phyloP scores from a whole-genome alignment of 2,797 vertebrate genomes.

The Thunnus albacares region DNA sequence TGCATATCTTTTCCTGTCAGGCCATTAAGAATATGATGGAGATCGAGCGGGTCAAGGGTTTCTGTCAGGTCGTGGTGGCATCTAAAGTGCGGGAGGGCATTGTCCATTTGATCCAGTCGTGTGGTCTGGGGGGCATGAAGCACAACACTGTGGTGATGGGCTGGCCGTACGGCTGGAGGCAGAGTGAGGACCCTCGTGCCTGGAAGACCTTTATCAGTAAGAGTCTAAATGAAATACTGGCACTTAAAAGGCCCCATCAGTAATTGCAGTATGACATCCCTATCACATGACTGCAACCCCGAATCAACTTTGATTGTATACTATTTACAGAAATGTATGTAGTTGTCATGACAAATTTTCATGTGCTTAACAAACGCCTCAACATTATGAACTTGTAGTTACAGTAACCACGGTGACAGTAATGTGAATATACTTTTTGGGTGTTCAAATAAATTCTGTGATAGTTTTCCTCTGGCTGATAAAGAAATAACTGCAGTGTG shows the following conservation, averaged over 20 bases:
- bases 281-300: neutral
- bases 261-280: neutral
- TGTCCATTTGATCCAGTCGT: constrained; percentile 96
- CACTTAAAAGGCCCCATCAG: neutral
- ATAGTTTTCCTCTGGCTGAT: neutral
- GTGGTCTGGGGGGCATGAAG: constrained; percentile 97
- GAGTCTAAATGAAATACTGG: constrained; percentile 44
- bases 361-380: neutral
- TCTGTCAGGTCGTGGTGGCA: constrained; percentile 97
- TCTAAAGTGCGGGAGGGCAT: constrained; percentile 95
- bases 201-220: constrained; percentile 99
- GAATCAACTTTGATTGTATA: neutral
- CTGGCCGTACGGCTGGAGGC: constrained; percentile 98
- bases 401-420: neutral
- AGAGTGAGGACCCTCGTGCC: constrained; percentile 97
- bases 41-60: constrained; percentile 97
- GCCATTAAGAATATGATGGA: constrained; percentile 99
- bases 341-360: neutral
- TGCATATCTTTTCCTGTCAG: constrained; percentile 74
- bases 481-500: neutral
- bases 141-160: constrained; percentile 98
- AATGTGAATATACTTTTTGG: neutral
- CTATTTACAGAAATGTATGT: neutral
- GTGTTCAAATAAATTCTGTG: neutral
- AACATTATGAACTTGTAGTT: neutral